Evolutionary conservation across 35 echinoderm and acorn worm species (phyloP), one percentile per base, ranked within the genome.

Genomic region (Chiridota heheva): DNA sequence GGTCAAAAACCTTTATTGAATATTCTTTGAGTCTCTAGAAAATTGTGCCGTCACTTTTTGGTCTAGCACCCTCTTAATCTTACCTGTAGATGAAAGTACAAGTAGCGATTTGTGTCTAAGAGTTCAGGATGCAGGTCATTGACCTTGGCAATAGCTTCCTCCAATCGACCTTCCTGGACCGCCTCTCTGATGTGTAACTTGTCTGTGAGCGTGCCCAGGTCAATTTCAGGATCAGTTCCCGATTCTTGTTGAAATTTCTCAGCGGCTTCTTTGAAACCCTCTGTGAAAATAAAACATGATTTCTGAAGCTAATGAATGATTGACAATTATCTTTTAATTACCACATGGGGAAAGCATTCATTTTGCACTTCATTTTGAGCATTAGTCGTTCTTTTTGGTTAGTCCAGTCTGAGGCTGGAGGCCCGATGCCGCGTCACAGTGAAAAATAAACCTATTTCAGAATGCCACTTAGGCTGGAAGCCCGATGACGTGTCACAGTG

Each of bases 41-140:
- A n/a, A n/a, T n/a, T n/a, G n/a, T n/a, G n/a, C n/a, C n/a, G n/a
- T n/a, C n/a, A n/a, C n/a, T n/a, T n/a, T n/a, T n/a, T n/a, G n/a
- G n/a, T n/a, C n/a, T n/a, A n/a, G n/a, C n/a, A n/a, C n/a, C n/a
- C n/a, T n/a, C n/a, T n/a, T n/a, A n/a, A 13, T 31, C 58, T 68
- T 60, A 97, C 95, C 81, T 98, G 95, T 81, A 98, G 76, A 64
- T 98, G 95, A 44, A 98, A 98, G 45, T 88, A 98, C n/a, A 98
- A 61, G 56, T 98, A 98, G 84, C 89, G 88, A 40, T 98, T 89
- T 44, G 86, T 98, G 43, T 98, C 95, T 15, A 97, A 51, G 1
- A 98, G 85, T 72, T 98, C 95, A 60, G 95, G 93, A 67, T 98
- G 95, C 15, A 98, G 83, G 47, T 88, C 89, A 61, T 98, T 98